Evolutionary conservation across 2,113 vertebrate genomes (phyloP), one percentile per base, ranked within the genome.

Genomic region (Catharus bicknelli): DNA sequence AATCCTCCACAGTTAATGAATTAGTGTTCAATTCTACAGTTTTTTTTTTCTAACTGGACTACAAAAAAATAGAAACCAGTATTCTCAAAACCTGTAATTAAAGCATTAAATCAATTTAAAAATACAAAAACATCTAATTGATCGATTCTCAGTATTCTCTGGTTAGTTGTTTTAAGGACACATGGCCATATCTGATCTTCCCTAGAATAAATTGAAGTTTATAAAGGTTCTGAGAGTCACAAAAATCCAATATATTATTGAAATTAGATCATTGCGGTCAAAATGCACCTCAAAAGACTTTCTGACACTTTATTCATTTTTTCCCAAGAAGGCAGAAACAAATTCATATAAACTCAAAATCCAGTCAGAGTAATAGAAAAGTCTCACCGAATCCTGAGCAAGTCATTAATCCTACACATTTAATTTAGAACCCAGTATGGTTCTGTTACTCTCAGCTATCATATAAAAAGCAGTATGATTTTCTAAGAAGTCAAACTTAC

Each of bases 391-490:
- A 48, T 94, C 86, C 61, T 83, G 70, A 95, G 55, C 74, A 86
- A 96, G 91, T 83, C 64, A 91, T 95, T 94, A 90, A 89, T 92
- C 74, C 59, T 88, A 50, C 17, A 87, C 79, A 72, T 95, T 94
- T 95, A 94, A 96, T 95, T 96, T 92, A 93, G 76, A 93, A 30
- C 36, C 23, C 86, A 92, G 63, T 91, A 59, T 90, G 78, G 88
- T 91, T 84, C 95, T 93, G 68, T 11, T 74, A 22, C 82, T 86
- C 84, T 68, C 48, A 61, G 59, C 40, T 62, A 81, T 88, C 42
- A 47, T 22, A 73, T 47, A 90, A 83, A 95, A 57, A 86, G 30
- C 77, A 82, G 42, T 79, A 59, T 67, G 59, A 67, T 16, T 86
- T 95, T 93, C 86, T 93, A 95, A 92, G 53, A 77, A 61, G 54